Evolutionary conservation across 2,888 invertebrate species (phyloP).

Genomic region (Xanthorhoe spadicearia): DNA sequence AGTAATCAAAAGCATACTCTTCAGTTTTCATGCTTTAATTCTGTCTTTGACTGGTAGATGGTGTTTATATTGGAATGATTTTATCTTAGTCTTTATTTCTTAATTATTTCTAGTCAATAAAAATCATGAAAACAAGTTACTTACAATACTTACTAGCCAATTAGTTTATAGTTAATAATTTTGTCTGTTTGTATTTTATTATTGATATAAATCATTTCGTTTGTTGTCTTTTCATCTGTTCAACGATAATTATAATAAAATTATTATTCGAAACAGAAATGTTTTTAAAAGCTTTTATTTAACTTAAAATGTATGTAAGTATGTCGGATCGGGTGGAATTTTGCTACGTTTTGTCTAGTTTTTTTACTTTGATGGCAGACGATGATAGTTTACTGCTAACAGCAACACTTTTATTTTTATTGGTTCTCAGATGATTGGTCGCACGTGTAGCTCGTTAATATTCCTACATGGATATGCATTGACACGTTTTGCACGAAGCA

Average conservation of each 20-base stretch:
- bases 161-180: neutral
- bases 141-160: neutral
- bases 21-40: neutral
- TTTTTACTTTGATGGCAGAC: neutral
- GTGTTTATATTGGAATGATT: neutral
- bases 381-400: constrained; percentile 30
- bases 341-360: neutral
- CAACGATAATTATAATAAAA: no score
- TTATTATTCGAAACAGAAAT: no score
- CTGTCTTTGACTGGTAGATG: neutral
- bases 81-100: constrained; percentile 3
- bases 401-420: constrained; percentile 51
- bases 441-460: constrained; percentile 54
- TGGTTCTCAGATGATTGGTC: constrained; percentile 64
- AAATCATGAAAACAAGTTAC: constrained; percentile 14
- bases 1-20: no score
- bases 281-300: no score
- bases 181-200: no score
- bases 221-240: no score
- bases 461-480: constrained; percentile 60
- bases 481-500: constrained; percentile 59
- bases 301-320: no score
- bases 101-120: constrained; percentile 1
- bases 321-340: no score
- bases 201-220: no score